Evolutionary conservation across 2,113 vertebrate genomes (phyloP).

Genomic region (Gopherus flavomarginatus): DNA sequence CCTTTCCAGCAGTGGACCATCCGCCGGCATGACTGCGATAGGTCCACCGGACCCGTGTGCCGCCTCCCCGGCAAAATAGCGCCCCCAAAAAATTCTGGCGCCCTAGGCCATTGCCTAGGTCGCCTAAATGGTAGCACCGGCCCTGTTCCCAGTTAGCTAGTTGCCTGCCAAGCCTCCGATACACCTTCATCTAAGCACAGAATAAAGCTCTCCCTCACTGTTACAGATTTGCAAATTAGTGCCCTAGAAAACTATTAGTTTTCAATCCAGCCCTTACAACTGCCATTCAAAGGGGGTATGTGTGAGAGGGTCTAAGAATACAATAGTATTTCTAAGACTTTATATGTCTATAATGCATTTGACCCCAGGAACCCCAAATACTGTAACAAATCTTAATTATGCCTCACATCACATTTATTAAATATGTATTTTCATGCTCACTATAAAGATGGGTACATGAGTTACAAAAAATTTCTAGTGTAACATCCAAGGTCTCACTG

Average conservation of each 20-base stretch:
- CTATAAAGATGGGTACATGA: neutral
- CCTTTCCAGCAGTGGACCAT: too few relatives aligned
- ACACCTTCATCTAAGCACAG: neutral
- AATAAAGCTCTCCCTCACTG: neutral
- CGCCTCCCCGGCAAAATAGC: too few relatives aligned
- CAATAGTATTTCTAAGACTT: neutral
- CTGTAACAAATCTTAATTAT: neutral
- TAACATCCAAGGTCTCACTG: neutral
- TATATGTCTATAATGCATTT: neutral
- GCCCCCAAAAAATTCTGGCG: too few relatives aligned
- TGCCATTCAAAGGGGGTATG: neutral
- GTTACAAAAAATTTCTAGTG: neutral
- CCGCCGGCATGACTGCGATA: too few relatives aligned
- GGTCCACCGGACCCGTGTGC: too few relatives aligned
- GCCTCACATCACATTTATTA: neutral
- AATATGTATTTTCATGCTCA: neutral
- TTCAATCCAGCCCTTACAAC: neutral
- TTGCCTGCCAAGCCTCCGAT: neutral
- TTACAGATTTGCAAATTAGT: neutral
- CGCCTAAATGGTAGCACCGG: too few relatives aligned
- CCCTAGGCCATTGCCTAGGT: too few relatives aligned
- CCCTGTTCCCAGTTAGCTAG: neutral
- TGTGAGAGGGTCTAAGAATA: neutral
- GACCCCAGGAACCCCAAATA: neutral
- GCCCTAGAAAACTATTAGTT: neutral